These are phyloP conservation scores for Virgularia gustaviana DNA, from an alignment of 92 coral and sea anemone species.

Conservation along the genomic window DNA sequence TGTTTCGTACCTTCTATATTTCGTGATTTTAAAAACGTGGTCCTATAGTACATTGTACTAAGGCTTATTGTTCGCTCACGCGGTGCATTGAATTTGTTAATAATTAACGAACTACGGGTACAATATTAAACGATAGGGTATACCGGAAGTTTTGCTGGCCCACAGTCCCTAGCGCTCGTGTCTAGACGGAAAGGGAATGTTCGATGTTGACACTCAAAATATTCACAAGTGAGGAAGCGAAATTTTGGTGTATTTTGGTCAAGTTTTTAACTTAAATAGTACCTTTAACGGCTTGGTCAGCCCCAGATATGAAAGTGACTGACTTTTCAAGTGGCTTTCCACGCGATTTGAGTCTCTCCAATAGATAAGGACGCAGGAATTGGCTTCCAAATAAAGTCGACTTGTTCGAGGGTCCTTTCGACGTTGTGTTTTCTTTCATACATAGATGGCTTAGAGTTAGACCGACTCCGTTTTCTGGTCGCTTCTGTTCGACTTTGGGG, in stretches of 20 bases:
- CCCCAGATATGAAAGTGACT: not conserved
- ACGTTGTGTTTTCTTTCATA: not conserved
- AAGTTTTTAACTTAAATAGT: not conserved
- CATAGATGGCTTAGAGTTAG: not conserved
- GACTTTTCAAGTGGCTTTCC: not conserved
- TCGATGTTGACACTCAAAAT: not conserved
- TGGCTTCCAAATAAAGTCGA: no score
- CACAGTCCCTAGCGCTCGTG: conserved; percentile 38
- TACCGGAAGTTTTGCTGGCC: not conserved
- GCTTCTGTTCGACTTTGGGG: not conserved
- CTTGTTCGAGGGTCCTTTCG: not conserved
- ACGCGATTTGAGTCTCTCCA: no score
- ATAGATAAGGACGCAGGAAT: no score
- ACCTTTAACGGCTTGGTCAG: not conserved
- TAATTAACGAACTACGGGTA: no score
- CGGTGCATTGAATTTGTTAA: no score
- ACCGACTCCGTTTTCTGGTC: not conserved
- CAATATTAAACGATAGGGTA: not conserved
- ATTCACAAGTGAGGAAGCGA: not conserved
- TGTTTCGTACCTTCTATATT: not conserved
- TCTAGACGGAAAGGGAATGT: conserved; percentile 29
- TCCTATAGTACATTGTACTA: no score
- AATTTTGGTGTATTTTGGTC: not conserved
- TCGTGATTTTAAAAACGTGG: no score
- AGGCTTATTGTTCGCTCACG: no score